Percentiles rank a stretch among this genome's conserved stretches.
These are phyloP conservation scores for Oryzias sinensis DNA, from an alignment of 2,797 vertebrate species.

Conservation along the genomic window DNA sequence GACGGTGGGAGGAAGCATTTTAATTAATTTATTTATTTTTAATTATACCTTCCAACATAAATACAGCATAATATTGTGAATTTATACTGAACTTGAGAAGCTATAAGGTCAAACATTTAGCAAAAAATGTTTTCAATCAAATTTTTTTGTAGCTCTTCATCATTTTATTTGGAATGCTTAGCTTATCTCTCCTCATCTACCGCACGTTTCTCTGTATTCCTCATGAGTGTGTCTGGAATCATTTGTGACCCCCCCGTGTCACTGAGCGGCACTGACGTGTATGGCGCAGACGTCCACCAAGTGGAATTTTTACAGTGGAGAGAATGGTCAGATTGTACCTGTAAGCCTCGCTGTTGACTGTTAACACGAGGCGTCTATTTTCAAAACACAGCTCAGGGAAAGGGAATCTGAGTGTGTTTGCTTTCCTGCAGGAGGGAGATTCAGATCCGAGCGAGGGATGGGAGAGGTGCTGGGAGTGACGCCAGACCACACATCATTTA, in stretches of 20 bases:
- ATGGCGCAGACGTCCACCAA: constrained; percentile 14
- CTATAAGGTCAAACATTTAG: too few relatives aligned
- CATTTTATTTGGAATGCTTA: constrained; percentile 5
- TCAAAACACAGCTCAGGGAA: constrained; percentile 67
- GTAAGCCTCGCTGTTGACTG: constrained; percentile 72
- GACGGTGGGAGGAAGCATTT: too few relatives aligned
- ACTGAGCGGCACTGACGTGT: constrained; percentile 32
- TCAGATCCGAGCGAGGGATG: constrained; percentile 50
- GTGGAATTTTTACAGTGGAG: constrained; percentile 9
- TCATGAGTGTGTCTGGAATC: constrained; percentile 40
- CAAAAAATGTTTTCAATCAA: too few relatives aligned
- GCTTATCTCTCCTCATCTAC: neutral
- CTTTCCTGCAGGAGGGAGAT: constrained; percentile 50
- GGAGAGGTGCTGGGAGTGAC: constrained; percentile 71
- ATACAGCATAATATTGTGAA: too few relatives aligned
- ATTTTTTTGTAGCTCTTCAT: too few relatives aligned
- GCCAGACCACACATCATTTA: constrained; percentile 78
- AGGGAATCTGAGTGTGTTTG: constrained; percentile 48
- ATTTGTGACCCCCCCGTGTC: constrained; percentile 50
- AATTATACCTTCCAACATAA: too few relatives aligned
- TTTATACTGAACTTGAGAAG: too few relatives aligned
- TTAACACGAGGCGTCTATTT: constrained; percentile 70
- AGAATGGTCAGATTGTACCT: constrained; percentile 61
- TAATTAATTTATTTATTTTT: too few relatives aligned
- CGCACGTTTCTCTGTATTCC: constrained; percentile 48